phyloP scores from a whole-genome alignment of 2,797 vertebrate genomes.

The Fistularia commersonii region DNA sequence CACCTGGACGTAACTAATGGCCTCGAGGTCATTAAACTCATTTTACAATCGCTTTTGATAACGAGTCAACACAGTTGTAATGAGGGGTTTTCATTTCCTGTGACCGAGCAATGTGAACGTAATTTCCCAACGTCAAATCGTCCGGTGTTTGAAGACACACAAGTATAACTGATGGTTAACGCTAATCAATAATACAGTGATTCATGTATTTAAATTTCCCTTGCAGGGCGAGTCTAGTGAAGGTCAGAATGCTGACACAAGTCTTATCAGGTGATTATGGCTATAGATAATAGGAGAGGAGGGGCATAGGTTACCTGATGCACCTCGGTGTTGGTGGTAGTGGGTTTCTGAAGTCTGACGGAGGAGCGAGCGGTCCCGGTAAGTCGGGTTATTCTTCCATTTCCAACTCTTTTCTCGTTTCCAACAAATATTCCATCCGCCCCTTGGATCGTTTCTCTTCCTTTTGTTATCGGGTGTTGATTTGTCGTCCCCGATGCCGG shows the following conservation, averaged over 20 bases:
- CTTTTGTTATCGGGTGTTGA: too few species aligned
- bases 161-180: neutral
- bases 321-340: constrained; percentile 12
- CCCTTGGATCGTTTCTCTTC: too few species aligned
- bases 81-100: neutral
- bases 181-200: neutral
- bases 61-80: neutral
- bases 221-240: constrained; percentile 1
- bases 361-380: constrained; percentile 23
- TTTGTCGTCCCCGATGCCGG: too few species aligned
- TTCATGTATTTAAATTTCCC: constrained; percentile 12
- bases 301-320: constrained; percentile 34
- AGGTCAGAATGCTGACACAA: constrained; percentile 17
- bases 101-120: neutral
- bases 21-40: constrained; percentile 47
- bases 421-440: too few species aligned
- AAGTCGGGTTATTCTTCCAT: neutral
- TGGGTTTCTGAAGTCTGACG: constrained; percentile 9
- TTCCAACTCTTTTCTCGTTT: neutral
- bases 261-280: constrained; percentile 62
- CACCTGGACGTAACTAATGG: constrained; percentile 16
- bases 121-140: neutral
- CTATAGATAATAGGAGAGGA: constrained; percentile 51
- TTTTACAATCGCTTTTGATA: constrained; percentile 36
- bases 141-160: neutral